These are phyloP conservation scores for Bothrops jararaca DNA, from an alignment of 2,113 vertebrate genomes.

Conservation along the genomic window DNA sequence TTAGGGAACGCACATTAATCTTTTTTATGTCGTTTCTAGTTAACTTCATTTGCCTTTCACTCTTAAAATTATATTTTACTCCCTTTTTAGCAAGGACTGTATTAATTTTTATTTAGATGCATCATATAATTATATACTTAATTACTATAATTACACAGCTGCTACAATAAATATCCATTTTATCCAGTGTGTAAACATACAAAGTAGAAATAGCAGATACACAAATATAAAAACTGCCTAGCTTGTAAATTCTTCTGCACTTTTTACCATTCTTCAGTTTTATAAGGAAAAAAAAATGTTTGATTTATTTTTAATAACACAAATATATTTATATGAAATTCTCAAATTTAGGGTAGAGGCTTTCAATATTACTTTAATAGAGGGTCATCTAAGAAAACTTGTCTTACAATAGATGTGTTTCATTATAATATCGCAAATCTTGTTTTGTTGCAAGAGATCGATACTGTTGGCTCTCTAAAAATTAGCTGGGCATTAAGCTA, in stretches of 20 bases:
- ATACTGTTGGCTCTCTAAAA: background rate
- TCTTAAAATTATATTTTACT: background rate
- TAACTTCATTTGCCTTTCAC: background rate
- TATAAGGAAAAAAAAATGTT: too few relatives aligned
- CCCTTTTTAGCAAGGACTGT: background rate
- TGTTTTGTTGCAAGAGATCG: background rate
- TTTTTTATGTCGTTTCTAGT: background rate
- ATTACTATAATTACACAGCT: background rate
- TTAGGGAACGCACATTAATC: background rate
- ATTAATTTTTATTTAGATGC: background rate
- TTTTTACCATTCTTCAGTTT: background rate
- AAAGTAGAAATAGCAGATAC: background rate
- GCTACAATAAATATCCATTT: background rate
- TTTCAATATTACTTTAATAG: background rate
- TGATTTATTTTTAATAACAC: too few relatives aligned
- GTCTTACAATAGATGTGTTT: background rate
- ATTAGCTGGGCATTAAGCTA: background rate
- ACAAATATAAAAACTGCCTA: background rate
- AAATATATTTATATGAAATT: too few relatives aligned
- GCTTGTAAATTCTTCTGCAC: background rate
- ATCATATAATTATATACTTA: background rate
- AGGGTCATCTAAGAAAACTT: background rate
- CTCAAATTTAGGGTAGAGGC: background rate
- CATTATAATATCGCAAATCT: background rate
- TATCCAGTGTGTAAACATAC: background rate